Conservation (phyloP, 2,797 vertebrate genomes). For the Silurus aristotelis region DNA sequence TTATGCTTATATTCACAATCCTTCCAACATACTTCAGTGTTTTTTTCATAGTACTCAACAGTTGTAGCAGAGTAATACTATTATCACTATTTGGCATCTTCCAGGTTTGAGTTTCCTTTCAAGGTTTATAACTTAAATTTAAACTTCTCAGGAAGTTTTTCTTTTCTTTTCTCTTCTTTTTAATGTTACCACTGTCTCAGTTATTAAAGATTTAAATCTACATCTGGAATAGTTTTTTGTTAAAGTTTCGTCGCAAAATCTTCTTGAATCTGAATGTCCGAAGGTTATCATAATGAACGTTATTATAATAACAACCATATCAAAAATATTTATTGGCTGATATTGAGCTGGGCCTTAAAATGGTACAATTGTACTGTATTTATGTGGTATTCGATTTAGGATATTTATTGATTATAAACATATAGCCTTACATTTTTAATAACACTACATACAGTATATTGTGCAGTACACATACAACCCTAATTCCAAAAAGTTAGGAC, state of each 20-base stretch:
- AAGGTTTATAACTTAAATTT: neutral
- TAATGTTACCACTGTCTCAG: neutral
- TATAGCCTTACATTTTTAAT: neutral
- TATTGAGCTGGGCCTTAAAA: too few species aligned
- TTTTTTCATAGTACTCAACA: neutral
- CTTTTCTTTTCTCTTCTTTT: neutral
- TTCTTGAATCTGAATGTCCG: too few species aligned
- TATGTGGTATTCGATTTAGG: too few species aligned
- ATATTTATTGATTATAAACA: too few species aligned
- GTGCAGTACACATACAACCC: neutral
- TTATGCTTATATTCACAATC: neutral
- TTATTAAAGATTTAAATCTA: neutral
- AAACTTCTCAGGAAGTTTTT: neutral
- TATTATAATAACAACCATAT: too few species aligned
- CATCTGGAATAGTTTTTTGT: neutral
- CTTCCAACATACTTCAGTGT: neutral
- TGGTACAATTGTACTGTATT: too few species aligned
- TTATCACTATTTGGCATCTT: neutral
- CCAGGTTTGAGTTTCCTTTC: neutral
- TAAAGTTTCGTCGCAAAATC: neutral
- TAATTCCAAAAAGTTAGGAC: neutral
- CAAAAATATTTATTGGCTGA: too few species aligned
- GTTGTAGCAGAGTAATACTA: neutral
- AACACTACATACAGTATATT: neutral
- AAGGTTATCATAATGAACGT: too few species aligned